Percentiles rank a stretch among this genome's conserved stretches.
phyloP scores from a whole-genome alignment of 2,113 vertebrate genomes.

The Gnathonemus longibarbis region DNA sequence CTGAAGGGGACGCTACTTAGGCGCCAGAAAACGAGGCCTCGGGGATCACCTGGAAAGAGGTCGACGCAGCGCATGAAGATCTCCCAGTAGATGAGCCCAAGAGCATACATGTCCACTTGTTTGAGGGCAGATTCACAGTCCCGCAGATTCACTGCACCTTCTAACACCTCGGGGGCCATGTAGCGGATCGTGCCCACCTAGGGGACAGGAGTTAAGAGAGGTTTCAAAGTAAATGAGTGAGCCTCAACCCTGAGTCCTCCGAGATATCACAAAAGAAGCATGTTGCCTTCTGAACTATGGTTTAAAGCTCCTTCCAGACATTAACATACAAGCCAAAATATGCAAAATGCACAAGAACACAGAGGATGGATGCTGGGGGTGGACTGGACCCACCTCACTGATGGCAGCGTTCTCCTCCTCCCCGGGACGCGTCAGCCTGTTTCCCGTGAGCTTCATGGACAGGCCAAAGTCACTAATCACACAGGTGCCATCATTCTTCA shows the following conservation, averaged over 20 bases:
- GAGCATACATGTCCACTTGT: conserved; percentile 96
- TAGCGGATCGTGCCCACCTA: conserved; percentile 97
- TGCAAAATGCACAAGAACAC: background rate
- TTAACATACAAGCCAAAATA: background rate
- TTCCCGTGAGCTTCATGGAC: conserved; percentile 95
- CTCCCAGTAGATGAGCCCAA: conserved; percentile 97
- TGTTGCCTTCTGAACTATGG: background rate
- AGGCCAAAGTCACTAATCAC: conserved; percentile 95
- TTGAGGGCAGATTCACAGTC: conserved; percentile 97
- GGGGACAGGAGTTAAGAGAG: background rate
- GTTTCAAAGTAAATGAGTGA: background rate
- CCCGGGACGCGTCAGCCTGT: conserved; percentile 83
- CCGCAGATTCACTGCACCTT: conserved; percentile 94
- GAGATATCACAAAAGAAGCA: background rate
- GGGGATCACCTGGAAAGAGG: conserved; percentile 85
- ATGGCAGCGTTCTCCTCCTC: conserved; percentile 90
- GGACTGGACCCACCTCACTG: conserved; percentile 70
- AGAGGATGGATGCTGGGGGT: background rate
- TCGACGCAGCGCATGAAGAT: conserved; percentile 97
- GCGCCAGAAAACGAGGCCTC: background rate
- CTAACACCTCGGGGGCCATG: conserved; percentile 96
- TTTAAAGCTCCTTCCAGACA: background rate
- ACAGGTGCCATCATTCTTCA: conserved; percentile 83
- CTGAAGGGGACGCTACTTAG: background rate
- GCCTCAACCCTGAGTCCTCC: background rate